Percentiles rank a stretch among this genome's conserved stretches.
phyloP scores from a whole-genome alignment of 2,888 invertebrate genomes.

The Mimas tiliae region DNA sequence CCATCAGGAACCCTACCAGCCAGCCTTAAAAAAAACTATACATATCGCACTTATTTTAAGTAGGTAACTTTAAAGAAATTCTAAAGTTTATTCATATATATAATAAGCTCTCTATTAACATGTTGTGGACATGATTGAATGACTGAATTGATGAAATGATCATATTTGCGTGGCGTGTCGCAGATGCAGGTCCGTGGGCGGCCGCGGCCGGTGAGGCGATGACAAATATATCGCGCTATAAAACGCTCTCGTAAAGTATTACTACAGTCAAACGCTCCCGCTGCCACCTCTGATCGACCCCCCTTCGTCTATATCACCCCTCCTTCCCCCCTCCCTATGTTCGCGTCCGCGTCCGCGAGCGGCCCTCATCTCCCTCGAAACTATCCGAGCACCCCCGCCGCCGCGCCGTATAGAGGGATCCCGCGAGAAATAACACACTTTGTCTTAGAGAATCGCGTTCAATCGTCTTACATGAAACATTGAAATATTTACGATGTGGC shows the following conservation, averaged over 20 bases:
- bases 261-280: conserved; percentile 51
- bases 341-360: conserved; percentile 23
- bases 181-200: conserved; percentile 27
- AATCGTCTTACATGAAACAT: conserved; percentile 53
- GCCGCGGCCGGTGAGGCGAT: conserved; percentile 53
- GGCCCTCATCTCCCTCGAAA: conserved; percentile 19
- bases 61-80: too few relatives aligned
- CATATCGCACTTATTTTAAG: too few relatives aligned
- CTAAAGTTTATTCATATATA: too few relatives aligned
- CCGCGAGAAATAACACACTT: conserved; percentile 82
- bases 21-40: too few relatives aligned
- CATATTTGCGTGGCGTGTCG: neutral
- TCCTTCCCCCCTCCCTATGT: conserved; percentile 17
- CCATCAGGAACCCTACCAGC: too few relatives aligned
- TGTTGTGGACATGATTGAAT: too few relatives aligned
- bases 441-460: conserved; percentile 76
- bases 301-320: neutral
- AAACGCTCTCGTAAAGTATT: conserved; percentile 79
- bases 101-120: too few relatives aligned
- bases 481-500: conserved; percentile 46
- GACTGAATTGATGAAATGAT: neutral
- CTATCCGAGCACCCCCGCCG: conserved; percentile 23
- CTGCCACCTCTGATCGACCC: conserved; percentile 27
- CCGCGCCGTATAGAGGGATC: conserved; percentile 45
- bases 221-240: conserved; percentile 81